Evolutionary conservation across 2,888 invertebrate species (phyloP).

Genomic region (Emesis russula): DNA sequence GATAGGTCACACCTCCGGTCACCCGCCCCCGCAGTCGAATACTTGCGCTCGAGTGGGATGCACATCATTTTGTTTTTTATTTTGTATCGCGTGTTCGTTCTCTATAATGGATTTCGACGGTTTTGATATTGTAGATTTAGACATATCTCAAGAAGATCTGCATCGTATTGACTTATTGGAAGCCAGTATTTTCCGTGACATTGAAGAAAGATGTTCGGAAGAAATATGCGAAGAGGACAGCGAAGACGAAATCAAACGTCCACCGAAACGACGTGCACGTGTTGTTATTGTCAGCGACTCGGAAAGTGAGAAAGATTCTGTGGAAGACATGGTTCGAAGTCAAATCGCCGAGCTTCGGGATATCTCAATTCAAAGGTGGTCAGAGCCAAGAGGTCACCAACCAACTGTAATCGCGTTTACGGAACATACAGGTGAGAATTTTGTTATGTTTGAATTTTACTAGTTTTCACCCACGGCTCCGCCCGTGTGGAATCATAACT

Average conservation of each 20-base stretch:
- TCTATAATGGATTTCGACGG: background rate
- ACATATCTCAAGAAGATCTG: background rate
- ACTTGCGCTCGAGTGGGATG: too few relatives aligned
- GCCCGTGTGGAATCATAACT: too few relatives aligned
- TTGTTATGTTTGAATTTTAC: background rate
- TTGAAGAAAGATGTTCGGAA: background rate
- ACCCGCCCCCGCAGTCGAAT: background rate
- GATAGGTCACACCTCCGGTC: too few relatives aligned
- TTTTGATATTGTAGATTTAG: background rate
- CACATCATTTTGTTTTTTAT: too few relatives aligned
- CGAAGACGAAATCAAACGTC: background rate
- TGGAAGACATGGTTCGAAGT: background rate
- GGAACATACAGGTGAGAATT: constrained; percentile 1
- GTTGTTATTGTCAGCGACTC: background rate
- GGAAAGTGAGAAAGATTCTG: background rate
- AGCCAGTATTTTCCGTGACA: background rate
- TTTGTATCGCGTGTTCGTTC: background rate
- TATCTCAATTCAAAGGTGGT: background rate
- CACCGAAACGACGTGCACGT: background rate
- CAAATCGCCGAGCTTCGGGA: background rate
- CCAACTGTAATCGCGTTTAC: background rate
- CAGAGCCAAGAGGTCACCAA: background rate
- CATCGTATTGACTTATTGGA: background rate
- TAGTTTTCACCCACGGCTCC: background rate
- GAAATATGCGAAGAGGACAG: background rate